Percentiles rank a stretch among this genome's conserved stretches.
phyloP scores from a whole-genome alignment of 2,797 vertebrate species.

The Leptatherina wallacei region DNA sequence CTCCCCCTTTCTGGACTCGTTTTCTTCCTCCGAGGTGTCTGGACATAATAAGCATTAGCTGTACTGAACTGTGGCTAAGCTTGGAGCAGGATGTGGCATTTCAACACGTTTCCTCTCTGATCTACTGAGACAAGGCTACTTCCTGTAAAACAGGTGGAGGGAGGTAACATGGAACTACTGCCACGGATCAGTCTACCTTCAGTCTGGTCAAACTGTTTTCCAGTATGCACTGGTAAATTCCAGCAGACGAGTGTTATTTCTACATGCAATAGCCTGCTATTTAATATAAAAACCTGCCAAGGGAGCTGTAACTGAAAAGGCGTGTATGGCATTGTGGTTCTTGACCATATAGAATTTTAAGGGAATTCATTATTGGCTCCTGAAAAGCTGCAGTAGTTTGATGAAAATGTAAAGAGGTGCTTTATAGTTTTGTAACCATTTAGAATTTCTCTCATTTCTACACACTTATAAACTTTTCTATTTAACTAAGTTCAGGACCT shows the following conservation, averaged over 20 bases:
- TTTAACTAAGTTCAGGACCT: not conserved
- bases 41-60: conserved; percentile 65
- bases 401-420: conserved; percentile 5
- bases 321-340: conserved; percentile 64
- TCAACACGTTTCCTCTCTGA: conserved; percentile 72
- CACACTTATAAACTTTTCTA: not conserved
- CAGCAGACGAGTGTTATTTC: conserved; percentile 43
- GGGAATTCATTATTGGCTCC: conserved; percentile 62
- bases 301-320: conserved; percentile 48
- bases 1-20: conserved; percentile 17
- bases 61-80: conserved; percentile 59
- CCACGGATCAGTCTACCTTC: conserved; percentile 40
- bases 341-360: conserved; percentile 57
- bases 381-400: conserved; percentile 39
- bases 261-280: conserved; percentile 41
- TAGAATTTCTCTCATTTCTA: not conserved
- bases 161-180: conserved; percentile 55
- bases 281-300: conserved; percentile 53
- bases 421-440: conserved; percentile 5
- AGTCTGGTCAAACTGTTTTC: conserved; percentile 54
- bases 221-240: conserved; percentile 51
- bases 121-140: conserved; percentile 66
- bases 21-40: conserved; percentile 61
- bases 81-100: conserved; percentile 71
- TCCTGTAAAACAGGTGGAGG: conserved; percentile 76